A percentile compares a stretch with the other conserved stretches of the same genome.
Evolutionary conservation across 2,888 invertebrate species (phyloP).

Genomic region (Helicoverpa assulta): DNA sequence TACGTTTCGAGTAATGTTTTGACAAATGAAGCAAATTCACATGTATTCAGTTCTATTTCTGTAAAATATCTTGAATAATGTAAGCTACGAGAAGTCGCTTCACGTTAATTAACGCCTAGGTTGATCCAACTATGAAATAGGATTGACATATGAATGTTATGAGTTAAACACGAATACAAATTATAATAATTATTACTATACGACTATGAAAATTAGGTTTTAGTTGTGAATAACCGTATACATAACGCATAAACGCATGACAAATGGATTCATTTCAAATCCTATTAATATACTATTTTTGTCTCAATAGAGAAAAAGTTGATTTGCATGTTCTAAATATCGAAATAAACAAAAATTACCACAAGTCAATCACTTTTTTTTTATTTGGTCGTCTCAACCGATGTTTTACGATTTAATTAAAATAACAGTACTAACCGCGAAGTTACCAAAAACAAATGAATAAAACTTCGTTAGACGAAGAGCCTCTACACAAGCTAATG

Average conservation of each 20-base stretch:
- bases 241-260: slow-evolving; percentile 33
- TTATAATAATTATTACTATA: slow-evolving; percentile 24
- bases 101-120: slow-evolving; percentile 3
- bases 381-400: background rate
- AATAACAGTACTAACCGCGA: background rate
- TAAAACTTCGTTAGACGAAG: background rate
- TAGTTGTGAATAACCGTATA: slow-evolving; percentile 22
- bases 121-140: slow-evolving; percentile 25
- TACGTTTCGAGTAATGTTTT: slow-evolving; percentile 20
- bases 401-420: background rate
- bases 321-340: background rate
- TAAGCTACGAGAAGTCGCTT: slow-evolving; percentile 17
- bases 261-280: slow-evolving; percentile 23
- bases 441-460: slow-evolving; percentile 8
- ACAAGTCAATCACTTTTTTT: background rate
- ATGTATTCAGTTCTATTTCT: background rate
- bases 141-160: slow-evolving; percentile 22
- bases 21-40: slow-evolving; percentile 16
- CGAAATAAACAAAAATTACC: background rate
- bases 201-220: slow-evolving; percentile 30
- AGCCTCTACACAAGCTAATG: slow-evolving; percentile 20
- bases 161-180: slow-evolving; percentile 33
- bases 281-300: slow-evolving; percentile 7
- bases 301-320: slow-evolving; percentile 1
- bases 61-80: slow-evolving; percentile 39